Percentiles rank a stretch among this genome's conserved stretches.
These are phyloP conservation scores for Labrus mixtus DNA, from an alignment of 2,113 vertebrate genomes.

Conservation along the genomic window DNA sequence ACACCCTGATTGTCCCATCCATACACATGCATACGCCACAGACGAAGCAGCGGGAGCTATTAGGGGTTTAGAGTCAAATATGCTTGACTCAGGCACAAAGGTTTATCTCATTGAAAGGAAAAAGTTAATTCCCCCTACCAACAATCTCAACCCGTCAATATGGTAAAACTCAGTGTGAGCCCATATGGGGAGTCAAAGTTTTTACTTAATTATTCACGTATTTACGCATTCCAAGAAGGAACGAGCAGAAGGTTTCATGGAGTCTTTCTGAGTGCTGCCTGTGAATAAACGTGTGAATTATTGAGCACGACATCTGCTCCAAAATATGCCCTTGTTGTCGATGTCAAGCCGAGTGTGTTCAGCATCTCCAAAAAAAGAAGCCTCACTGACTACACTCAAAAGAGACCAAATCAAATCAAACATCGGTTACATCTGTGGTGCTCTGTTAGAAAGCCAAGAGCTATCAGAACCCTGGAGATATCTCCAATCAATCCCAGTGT, in stretches of 20 bases:
- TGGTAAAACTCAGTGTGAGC: background rate
- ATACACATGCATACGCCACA: no score
- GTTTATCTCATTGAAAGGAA: background rate
- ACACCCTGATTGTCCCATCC: no score
- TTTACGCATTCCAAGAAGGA: conserved; percentile 24
- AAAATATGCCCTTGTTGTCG: conserved; percentile 47
- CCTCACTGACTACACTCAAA: conserved; percentile 7
- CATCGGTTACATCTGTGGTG: conserved; percentile 13
- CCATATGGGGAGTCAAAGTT: conserved; percentile 7
- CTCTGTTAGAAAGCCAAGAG: background rate
- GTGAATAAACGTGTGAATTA: conserved; percentile 58
- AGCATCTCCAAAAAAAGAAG: conserved; percentile 18
- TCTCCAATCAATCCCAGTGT: conserved; percentile 9
- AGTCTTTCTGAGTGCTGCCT: conserved; percentile 21
- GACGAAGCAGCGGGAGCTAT: no score
- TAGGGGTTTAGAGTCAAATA: no score
- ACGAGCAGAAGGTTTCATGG: conserved; percentile 41
- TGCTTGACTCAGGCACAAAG: no score
- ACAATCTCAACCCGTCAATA: conserved; percentile 5
- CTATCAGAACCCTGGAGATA: conserved; percentile 1
- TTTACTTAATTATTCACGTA: conserved; percentile 50
- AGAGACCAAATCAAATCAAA: conserved; percentile 7
- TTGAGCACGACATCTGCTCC: conserved; percentile 56
- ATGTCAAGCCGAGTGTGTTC: conserved; percentile 47
- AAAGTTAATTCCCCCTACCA: background rate